A percentile compares a stretch with the other conserved stretches of the same genome.
These are phyloP conservation scores for Heterodera schachtii DNA, from an alignment of 1,140 invertebrate genomes.

Conservation along the genomic window DNA sequence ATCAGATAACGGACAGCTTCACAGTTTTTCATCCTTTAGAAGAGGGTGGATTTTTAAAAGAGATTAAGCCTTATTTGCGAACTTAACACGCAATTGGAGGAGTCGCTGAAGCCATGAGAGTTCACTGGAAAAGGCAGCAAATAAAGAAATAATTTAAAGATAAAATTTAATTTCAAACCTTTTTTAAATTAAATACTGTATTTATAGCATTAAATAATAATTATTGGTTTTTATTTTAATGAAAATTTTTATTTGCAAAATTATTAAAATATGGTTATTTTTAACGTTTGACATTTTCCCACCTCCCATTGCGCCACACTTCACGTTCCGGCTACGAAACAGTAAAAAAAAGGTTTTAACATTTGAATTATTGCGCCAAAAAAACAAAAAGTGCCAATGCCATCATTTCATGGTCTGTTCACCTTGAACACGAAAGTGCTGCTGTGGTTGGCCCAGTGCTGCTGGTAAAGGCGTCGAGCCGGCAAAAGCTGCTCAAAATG, in stretches of 20 bases:
- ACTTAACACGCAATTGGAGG: slow-evolving; percentile 45
- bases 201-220: background rate
- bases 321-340: slow-evolving; percentile 38
- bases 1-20: slow-evolving; percentile 36
- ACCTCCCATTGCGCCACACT: slow-evolving; percentile 42
- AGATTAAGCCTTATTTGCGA: background rate
- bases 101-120: slow-evolving; percentile 50
- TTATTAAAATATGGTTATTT: no score
- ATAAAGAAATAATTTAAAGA: background rate
- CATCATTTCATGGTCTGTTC: no score
- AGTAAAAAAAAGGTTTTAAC: background rate
- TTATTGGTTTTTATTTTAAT: no score
- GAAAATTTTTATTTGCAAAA: no score
- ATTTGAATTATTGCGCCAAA: no score
- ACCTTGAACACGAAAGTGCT: slow-evolving; percentile 49
- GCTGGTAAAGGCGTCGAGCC: slow-evolving; percentile 40
- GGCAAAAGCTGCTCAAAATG: slow-evolving; percentile 49
- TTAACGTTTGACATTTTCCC: background rate
- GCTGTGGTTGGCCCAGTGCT: slow-evolving; percentile 46
- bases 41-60: background rate
- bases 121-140: slow-evolving; percentile 22
- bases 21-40: slow-evolving; percentile 32
- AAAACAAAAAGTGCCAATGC: background rate
- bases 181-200: background rate
- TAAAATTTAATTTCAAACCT: background rate